Evolutionary conservation across 2,888 invertebrate genomes (phyloP), one percentile per base, ranked within the genome.

Genomic region (Polydrusus pterygomalis): DNA sequence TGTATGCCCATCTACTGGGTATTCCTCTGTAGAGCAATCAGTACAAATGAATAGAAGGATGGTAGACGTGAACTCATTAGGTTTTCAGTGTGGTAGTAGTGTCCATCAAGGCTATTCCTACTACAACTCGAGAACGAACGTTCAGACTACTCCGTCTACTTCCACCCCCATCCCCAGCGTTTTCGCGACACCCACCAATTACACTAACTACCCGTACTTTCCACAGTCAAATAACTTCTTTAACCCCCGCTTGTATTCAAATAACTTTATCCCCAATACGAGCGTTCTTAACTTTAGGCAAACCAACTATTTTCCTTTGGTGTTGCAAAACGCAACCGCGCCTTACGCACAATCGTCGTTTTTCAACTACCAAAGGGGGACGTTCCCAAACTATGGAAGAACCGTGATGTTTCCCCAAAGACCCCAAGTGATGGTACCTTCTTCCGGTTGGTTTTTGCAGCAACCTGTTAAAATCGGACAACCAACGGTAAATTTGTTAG

Each of bases 201-300:
- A 69, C 38, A 30, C 60, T 17, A 74, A 69, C 56, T 69, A 74
- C 25, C 74, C 69, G 40, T 65, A 60, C 79, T 75, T 73, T 74
- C 79, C 43, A 51, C 80, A 25, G 79, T 78, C 49, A 76, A 80
- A 77, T 70, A 78, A 11, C n/a, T 75, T 43, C 54, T 65, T 62
- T 70, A 77, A 47, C 43, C 78, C 70, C 20, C 68, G 73, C n/a
- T 75, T 77, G 45, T 62, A 72, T 18, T 68, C 75, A 25, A 77
- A 58, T 58, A 78, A 72, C 70, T 77, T 74, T 25, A 74, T 79
- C 15, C 70, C 69, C 8, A 76, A 65, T 20, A 58, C 78, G 20
- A 68, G 54, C n/a, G 30, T 77, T 8, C 67, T 74, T 20, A 77
- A 74, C 30, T 74, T 74, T 34, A 69, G 77, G 11, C 77, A 77